Evolutionary conservation across 2,113 vertebrate species (phyloP), one percentile per base, ranked within the genome.

Genomic region (Glaucomys volans): DNA sequence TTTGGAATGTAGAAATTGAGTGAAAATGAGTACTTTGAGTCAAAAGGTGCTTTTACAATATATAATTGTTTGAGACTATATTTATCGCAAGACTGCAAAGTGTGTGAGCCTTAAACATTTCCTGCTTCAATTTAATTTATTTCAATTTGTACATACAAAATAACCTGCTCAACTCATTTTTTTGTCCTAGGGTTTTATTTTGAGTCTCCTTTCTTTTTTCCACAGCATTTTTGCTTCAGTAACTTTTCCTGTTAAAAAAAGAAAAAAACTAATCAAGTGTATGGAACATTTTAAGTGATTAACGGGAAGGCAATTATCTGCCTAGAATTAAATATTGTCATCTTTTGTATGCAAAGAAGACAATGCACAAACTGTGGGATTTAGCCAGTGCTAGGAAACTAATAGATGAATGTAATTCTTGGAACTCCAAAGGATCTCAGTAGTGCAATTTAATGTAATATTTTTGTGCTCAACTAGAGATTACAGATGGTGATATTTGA

Each of bases 371-470:
- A 72, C 6, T 71, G 22, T 40, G 54, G 74, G 24, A 64, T 35
- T 91, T 79, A 57, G 17, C 40, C 32, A 87, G 24, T 40, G 4
- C 37, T 69, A 83, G 71, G 5, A 64, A 91, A 85, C 32, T 47
- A 44, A 93, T 75, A 92, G 66, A 76, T 42, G 8, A 87, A 71
- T 10, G 2, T 91, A 76, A 89, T 77, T 67, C 42, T 75, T 40
- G 7, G 52, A 89, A 18, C 11, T 83, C 42, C 80, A 81, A 76
- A 24, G 2, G 8, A 17, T 22, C 47, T 37, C 13, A 7, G 11
- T 84, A 72, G 9, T 75, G 17, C 57, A 92, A 87, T 81, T 93
- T 88, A 95, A 86, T 75, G 44, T 44, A 75, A 54, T 66, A 62
- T 71, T 86, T 95, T 47, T 95, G 3, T 90, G 52, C 13, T 90